phyloP scores from a whole-genome alignment of 2,113 vertebrate genomes.

The Bagarius yarrelli region DNA sequence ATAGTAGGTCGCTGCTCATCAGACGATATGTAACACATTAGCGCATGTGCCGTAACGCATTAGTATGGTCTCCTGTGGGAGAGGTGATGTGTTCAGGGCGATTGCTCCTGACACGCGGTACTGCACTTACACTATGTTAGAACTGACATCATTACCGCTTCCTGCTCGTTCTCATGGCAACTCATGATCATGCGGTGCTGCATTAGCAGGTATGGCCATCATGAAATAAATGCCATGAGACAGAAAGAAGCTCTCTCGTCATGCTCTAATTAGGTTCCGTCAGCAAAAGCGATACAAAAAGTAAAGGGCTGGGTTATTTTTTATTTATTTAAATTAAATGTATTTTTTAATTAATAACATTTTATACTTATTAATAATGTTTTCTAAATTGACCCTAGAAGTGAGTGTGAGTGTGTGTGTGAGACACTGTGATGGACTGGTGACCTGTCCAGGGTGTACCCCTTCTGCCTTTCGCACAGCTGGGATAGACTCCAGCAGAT shows the following conservation, averaged over 20 bases:
- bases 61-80: slow-evolving; percentile 72
- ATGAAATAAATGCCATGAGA: slow-evolving; percentile 45
- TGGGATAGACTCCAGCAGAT: too few species aligned
- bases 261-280: slow-evolving; percentile 8
- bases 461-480: too few species aligned
- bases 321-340: not conserved
- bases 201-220: slow-evolving; percentile 47
- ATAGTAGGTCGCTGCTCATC: slow-evolving; percentile 72
- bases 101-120: slow-evolving; percentile 76
- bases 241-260: slow-evolving; percentile 9
- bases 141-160: slow-evolving; percentile 79
- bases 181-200: slow-evolving; percentile 57
- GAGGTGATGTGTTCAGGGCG: slow-evolving; percentile 76
- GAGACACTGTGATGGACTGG: too few species aligned
- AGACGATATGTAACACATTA: slow-evolving; percentile 76
- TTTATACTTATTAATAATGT: too few species aligned
- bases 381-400: too few species aligned
- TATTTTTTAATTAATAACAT: too few species aligned
- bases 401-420: too few species aligned
- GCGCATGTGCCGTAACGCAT: slow-evolving; percentile 66
- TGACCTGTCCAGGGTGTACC: too few species aligned
- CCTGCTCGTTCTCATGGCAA: slow-evolving; percentile 70
- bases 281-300: not conserved
- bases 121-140: slow-evolving; percentile 75
- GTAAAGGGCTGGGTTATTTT: not conserved